Conservation (phyloP, 2,888 invertebrate genomes). For the Muschampia plurimacula region DNA sequence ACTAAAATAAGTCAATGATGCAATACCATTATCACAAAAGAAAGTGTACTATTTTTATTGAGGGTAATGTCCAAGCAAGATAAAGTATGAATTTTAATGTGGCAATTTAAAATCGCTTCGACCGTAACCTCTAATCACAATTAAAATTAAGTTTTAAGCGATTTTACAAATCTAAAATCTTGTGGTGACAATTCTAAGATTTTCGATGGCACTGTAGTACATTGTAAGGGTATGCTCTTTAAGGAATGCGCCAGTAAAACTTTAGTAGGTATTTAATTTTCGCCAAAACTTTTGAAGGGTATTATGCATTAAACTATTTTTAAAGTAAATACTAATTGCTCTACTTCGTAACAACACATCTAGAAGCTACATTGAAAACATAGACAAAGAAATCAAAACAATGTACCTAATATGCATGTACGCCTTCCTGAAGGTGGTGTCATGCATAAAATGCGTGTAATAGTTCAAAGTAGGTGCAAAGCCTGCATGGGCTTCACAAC, state of each 20-base stretch:
- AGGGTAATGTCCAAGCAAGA: not conserved
- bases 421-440: constrained; percentile 71
- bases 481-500: constrained; percentile 22
- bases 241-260: constrained; percentile 15
- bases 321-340: not conserved
- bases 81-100: not conserved
- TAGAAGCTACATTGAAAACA: constrained; percentile 25
- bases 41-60: not conserved
- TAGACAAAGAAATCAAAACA: constrained; percentile 47
- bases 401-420: constrained; percentile 57
- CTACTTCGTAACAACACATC: not conserved
- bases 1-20: not conserved
- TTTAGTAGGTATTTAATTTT: not conserved
- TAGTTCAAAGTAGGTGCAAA: constrained; percentile 44
- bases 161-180: not conserved
- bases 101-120: not conserved
- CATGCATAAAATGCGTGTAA: constrained; percentile 77
- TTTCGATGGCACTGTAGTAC: not conserved
- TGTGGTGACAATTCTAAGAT: not conserved
- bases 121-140: not conserved
- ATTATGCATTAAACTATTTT: not conserved
- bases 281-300: constrained; percentile 16
- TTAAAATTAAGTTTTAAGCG: not conserved
- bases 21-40: not conserved
- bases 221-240: constrained; percentile 22